Percentiles rank a stretch among this genome's conserved stretches.
Evolutionary conservation across 2,113 vertebrate species (phyloP).

Genomic region (Brachyistius frenatus): DNA sequence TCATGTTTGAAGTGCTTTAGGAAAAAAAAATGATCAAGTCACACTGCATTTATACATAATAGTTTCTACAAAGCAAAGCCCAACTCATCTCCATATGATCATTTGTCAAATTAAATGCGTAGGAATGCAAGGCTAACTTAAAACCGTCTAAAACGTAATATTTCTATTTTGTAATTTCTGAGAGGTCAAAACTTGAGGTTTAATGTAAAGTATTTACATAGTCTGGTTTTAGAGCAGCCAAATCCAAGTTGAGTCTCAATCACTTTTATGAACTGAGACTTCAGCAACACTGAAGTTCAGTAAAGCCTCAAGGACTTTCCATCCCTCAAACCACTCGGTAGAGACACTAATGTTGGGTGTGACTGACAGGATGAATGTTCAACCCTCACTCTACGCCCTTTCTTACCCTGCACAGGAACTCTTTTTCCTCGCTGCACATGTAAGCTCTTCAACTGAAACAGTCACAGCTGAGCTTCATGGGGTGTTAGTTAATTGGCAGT

Average conservation of each 20-base stretch:
- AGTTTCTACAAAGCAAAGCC: too few species aligned
- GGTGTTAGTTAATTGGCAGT: slow-evolving; percentile 79
- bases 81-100: too few species aligned
- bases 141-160: too few species aligned
- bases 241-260: background rate
- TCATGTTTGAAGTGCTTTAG: background rate
- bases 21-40: background rate
- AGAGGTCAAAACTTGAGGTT: background rate
- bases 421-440: slow-evolving; percentile 67
- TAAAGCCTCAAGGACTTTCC: background rate
- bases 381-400: slow-evolving; percentile 21
- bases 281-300: background rate
- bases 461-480: slow-evolving; percentile 75
- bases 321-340: background rate
- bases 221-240: too few species aligned
- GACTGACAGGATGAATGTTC: slow-evolving; percentile 27
- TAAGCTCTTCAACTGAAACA: slow-evolving; percentile 58
- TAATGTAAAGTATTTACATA: too few species aligned
- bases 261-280: too few species aligned
- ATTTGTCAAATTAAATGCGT: too few species aligned
- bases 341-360: slow-evolving; percentile 31
- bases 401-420: slow-evolving; percentile 32
- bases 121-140: too few species aligned
- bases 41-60: background rate
- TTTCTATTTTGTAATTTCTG: background rate